Percentiles rank a stretch among this genome's conserved stretches.
These are phyloP conservation scores for Anguilla rostrata DNA, from an alignment of 2,113 vertebrate species.

Conservation along the genomic window DNA sequence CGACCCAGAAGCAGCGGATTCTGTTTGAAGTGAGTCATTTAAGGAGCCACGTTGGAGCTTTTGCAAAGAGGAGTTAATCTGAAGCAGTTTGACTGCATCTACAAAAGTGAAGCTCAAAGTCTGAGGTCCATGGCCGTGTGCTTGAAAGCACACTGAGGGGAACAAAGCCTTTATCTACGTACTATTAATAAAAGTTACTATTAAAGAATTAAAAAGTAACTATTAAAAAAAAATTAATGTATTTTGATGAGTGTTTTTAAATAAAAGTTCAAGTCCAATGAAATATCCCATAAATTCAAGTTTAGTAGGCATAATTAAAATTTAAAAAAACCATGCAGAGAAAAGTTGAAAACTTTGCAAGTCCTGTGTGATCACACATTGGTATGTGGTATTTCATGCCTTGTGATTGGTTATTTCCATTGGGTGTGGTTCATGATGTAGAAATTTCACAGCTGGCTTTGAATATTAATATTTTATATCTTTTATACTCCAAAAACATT, in stretches of 20 bases:
- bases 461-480: too few relatives aligned
- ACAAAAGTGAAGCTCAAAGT: background rate
- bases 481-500: too few relatives aligned
- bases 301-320: background rate
- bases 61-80: background rate
- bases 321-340: background rate
- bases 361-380: background rate
- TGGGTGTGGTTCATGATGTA: too few relatives aligned
- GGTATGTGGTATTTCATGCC: too few relatives aligned
- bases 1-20: background rate
- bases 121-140: background rate
- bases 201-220: background rate
- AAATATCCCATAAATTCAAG: background rate
- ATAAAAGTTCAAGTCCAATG: background rate
- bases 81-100: background rate
- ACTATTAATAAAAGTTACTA: background rate
- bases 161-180: background rate
- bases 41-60: background rate
- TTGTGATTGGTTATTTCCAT: too few relatives aligned
- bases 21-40: background rate
- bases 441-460: background rate
- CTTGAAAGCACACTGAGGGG: background rate
- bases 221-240: background rate
- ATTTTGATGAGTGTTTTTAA: background rate
- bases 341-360: background rate